Conservation (phyloP, 2,797 vertebrate genomes). For the Coregonus ussuriensis region DNA sequence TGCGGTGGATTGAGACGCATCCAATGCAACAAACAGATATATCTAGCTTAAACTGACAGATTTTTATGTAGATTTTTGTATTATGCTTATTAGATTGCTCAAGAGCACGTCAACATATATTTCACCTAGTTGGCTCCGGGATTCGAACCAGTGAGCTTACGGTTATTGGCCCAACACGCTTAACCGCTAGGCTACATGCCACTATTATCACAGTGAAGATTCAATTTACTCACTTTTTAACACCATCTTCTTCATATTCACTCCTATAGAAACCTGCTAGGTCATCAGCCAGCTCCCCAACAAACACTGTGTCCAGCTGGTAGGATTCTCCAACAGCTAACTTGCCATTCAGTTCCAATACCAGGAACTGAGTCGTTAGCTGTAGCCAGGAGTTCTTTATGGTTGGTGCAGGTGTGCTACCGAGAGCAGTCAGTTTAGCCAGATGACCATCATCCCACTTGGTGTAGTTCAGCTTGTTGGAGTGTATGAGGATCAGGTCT, state of each 20-base stretch:
- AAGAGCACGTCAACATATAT: too few relatives aligned
- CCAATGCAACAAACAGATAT: too few relatives aligned
- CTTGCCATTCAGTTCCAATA: constrained; percentile 69
- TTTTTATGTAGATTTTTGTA: too few relatives aligned
- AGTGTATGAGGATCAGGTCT: constrained; percentile 87
- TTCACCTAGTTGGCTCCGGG: too few relatives aligned
- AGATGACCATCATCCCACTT: fast-evolving
- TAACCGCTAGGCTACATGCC: background rate
- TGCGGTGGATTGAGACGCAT: too few relatives aligned
- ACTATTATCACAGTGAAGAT: background rate
- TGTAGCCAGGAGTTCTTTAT: constrained; percentile 66
- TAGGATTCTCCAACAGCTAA: constrained; percentile 70
- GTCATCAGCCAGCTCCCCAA: constrained; percentile 87
- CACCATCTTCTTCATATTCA: constrained; percentile 73
- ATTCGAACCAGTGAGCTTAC: too few relatives aligned
- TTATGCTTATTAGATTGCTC: too few relatives aligned
- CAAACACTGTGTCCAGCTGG: constrained; percentile 71
- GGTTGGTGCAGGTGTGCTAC: constrained; percentile 33
- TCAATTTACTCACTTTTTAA: constrained; percentile 72
- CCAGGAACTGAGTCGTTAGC: constrained; percentile 82
- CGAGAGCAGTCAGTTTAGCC: constrained; percentile 37
- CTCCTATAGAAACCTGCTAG: constrained; percentile 94
- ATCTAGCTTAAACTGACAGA: too few relatives aligned
- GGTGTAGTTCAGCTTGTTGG: constrained; percentile 84
- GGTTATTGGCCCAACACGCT: too few relatives aligned